These are phyloP conservation scores for Parnassius orleans DNA, from an alignment of 2,888 invertebrate genomes.

Conservation along the genomic window DNA sequence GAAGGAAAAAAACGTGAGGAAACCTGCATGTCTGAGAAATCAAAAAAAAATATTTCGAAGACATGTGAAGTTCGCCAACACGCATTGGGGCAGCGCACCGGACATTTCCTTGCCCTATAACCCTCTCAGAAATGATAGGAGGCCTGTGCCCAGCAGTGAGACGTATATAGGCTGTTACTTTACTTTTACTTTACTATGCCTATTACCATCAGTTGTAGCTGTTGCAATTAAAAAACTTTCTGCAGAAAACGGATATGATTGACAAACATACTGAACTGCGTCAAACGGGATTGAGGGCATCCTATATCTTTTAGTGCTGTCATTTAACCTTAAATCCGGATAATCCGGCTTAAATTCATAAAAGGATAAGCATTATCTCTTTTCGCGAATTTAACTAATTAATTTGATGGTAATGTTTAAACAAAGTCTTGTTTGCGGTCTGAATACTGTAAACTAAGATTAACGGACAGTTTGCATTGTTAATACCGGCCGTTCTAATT, in stretches of 20 bases:
- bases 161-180: no score
- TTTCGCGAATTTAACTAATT: slow-evolving; percentile 2
- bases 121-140: no score
- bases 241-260: background rate
- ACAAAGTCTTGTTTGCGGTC: background rate
- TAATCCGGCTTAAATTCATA: slow-evolving; percentile 12
- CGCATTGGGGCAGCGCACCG: no score
- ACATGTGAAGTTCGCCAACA: no score
- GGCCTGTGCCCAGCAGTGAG: no score
- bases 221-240: no score
- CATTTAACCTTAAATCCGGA: slow-evolving; percentile 16
- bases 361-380: slow-evolving; percentile 19
- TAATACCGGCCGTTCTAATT: background rate
- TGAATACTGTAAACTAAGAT: background rate
- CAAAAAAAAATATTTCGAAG: no score
- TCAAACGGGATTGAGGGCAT: slow-evolving; percentile 7
- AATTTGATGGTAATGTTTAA: slow-evolving; percentile 4
- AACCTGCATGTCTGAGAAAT: no score
- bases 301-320: slow-evolving; percentile 10
- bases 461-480: background rate
- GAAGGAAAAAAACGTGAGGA: no score
- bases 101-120: no score
- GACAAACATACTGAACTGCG: background rate
- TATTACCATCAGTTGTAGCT: no score
- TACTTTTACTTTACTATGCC: no score